Evolutionary conservation across 2,888 invertebrate species (phyloP), one percentile per base, ranked within the genome.

Genomic region (Sphaerophoria rueppellii): DNA sequence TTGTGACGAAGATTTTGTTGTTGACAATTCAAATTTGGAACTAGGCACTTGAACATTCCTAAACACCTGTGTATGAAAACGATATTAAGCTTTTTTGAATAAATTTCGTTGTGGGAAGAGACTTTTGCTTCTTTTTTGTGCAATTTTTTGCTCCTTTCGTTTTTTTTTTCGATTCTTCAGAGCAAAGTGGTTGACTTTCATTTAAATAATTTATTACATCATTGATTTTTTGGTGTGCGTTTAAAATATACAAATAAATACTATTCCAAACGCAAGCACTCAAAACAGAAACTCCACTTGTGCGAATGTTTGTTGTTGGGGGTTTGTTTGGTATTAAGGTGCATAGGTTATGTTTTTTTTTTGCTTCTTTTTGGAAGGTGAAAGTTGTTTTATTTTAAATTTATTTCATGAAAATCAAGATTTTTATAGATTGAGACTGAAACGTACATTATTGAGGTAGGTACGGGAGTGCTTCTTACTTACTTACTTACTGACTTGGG

Each of bases 131-230:
- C 6, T 61, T 14, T 69, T 35, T 55, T 40, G 9, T 54, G 34
- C 48, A 48, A 46, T 34, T 48, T 14, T 34, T 46, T 75, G 46
- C 14, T 61, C 43, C 43, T 7, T 6, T 24, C 24, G 24, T 43
- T 61, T 40, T 52, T 24, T 65, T 58, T 55, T 54, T 50, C 6
- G 48, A 57, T 40, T 35, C 57, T 43, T 75, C 50, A n/a, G 65
- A 50, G 24, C 52, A 35, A 35, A 57, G 60, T 50, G 32, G 57
- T 67, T 43, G 46, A 69, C 61, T 80, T 83, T 83, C 75, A 75
- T 80, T 50, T 80, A 74, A 67, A 67, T 67, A 67, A 40, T 2
- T 54, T 67, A 80, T 83, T 83, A 80, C 80, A 83, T 83, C 83
- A 83, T 46, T 69, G 71, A 69, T 37, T 83, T 50, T 63, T 75